Base-by-base conservation (phyloP, 2,888 invertebrate species). In the Drymonia ruficornis region DNA sequence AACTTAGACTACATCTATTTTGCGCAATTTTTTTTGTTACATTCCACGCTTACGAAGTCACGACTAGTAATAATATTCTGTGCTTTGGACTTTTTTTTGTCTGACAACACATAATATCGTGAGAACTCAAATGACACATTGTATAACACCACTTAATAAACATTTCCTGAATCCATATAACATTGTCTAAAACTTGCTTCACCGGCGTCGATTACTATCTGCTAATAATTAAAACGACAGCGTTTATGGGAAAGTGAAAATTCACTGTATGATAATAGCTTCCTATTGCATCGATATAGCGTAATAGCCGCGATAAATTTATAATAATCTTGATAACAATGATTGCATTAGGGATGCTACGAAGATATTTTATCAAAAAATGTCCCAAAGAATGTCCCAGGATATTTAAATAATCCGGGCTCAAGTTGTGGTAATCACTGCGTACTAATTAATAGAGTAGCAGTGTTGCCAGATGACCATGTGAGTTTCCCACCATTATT, bases 261-360 rank as follows among this genome's bases (percentile, higher is more conserved):
- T 56, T 50, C 31, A 36, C 38, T 50, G 46, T 29, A 45, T 12
- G 12, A 49, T 53, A 54, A 59, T 54, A 13, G 48, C 48, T 56
- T 55, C 53, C 53, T 64, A 61, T 61, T 63, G 56, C 56, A 58
- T 49, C 45, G 48, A 36, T 49, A 50, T 16, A n/a, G 18, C n/a
- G 45, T 44, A 50, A 67, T 29, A 16, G 23, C 28, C 47, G 55
- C 38, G 19, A 46, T 58, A 44, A 50, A 60, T 63, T 58, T 38
- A 18, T 66, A 57, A 63, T 60, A n/a, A 23, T 44, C 28, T 45
- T 16, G 15, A 48, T 23, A 47, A 51, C 45, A 53, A 52, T 1
- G 4, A 38, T 44, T 3, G 31, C 46, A 13, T 46, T 46, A n/a
- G 7, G 18, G 9, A 42, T 18, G 15, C 40, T 15, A 7, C 1